A percentile compares a stretch with the other conserved stretches of the same genome.
Conservation (phyloP, 1,140 invertebrate genomes). For the Micrasema longulum region DNA sequence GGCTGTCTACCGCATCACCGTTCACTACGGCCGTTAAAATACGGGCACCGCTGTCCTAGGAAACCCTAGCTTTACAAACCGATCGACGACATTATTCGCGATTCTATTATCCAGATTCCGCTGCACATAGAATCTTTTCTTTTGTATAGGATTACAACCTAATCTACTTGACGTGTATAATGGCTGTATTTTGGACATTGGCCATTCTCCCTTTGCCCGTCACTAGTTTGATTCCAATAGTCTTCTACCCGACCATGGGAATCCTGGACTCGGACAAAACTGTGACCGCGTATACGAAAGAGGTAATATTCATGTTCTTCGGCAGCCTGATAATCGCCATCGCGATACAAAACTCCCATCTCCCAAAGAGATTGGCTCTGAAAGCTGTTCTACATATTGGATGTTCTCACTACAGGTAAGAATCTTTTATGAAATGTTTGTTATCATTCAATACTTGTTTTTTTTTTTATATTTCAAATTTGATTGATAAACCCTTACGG, state of each 20-base stretch:
- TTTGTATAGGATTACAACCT: constrained; percentile 70
- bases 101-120: too few species aligned
- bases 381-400: constrained; percentile 77
- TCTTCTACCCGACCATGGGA: constrained; percentile 78
- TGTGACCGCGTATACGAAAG: constrained; percentile 75
- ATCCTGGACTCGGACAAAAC: constrained; percentile 69
- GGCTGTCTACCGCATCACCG: too few species aligned
- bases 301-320: constrained; percentile 82
- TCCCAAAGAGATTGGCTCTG: constrained; percentile 83
- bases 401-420: constrained; percentile 69
- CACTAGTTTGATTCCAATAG: constrained; percentile 79
- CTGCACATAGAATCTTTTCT: too few species aligned
- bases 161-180: constrained; percentile 76
- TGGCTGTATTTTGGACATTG: constrained; percentile 82
- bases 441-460: too few species aligned
- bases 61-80: too few species aligned
- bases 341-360: constrained; percentile 79
- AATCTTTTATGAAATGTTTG: not conserved
- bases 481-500: too few species aligned
- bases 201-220: constrained; percentile 80
- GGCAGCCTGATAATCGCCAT: constrained; percentile 79
- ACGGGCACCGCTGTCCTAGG: too few species aligned
- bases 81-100: too few species aligned
- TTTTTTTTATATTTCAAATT: too few species aligned
- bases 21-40: too few species aligned